Conservation (phyloP, 2,113 vertebrate genomes). For the Antechinus flavipes region DNA sequence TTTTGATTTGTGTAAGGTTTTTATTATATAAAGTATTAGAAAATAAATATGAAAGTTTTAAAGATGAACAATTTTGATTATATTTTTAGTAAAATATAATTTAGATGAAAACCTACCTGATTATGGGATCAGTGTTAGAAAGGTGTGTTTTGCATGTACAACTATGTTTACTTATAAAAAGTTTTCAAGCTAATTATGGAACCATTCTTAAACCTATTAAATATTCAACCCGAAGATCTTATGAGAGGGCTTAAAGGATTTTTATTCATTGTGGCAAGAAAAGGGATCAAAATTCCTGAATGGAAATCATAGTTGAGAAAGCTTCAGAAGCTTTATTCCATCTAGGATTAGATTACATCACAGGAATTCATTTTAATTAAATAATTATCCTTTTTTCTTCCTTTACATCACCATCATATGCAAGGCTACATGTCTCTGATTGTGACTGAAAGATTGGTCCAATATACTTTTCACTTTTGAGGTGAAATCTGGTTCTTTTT, state of each 20-base stretch:
- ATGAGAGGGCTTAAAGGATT: background rate
- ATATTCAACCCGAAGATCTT: slow-evolving; percentile 26
- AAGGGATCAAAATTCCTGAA: background rate
- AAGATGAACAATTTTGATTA: background rate
- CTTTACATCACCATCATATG: background rate
- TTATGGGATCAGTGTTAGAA: slow-evolving; percentile 13
- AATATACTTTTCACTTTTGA: background rate
- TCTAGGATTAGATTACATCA: slow-evolving; percentile 36
- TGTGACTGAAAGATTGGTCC: background rate
- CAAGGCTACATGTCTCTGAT: background rate
- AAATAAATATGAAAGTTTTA: slow-evolving; percentile 16
- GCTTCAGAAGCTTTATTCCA: slow-evolving; percentile 47
- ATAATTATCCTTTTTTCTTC: background rate
- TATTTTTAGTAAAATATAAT: background rate
- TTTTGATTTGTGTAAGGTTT: background rate
- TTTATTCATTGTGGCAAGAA: background rate
- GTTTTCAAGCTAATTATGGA: slow-evolving; percentile 63
- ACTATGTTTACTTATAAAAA: background rate
- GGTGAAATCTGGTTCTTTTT: background rate
- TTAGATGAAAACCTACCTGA: background rate
- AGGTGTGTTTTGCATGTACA: rapidly evolving
- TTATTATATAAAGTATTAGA: background rate
- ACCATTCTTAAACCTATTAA: slow-evolving; percentile 57
- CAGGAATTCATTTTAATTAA: slow-evolving; percentile 28
- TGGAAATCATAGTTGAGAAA: slow-evolving; percentile 39